A percentile compares a stretch with the other conserved stretches of the same genome.
These are phyloP conservation scores for Temnopleurus reevesii DNA, from an alignment of 53 echinoderm and acorn worm species.

Conservation along the genomic window DNA sequence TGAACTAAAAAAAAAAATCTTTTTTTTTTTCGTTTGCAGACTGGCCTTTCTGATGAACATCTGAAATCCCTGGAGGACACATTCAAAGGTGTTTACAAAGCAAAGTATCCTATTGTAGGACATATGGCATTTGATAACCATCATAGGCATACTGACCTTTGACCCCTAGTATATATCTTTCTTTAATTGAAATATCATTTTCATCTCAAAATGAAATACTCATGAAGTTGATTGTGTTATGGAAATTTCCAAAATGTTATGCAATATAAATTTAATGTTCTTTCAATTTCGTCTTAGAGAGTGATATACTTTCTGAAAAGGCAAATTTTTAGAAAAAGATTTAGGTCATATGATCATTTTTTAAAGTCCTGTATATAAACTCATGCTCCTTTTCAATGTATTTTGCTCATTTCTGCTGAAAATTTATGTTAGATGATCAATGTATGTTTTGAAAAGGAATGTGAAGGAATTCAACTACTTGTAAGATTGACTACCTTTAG, in stretches of 20 bases:
- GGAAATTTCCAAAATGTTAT: not conserved
- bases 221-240: not conserved
- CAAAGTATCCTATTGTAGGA: conserved; percentile 87
- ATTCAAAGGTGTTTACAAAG: conserved; percentile 78
- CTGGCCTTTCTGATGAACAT: conserved; percentile 77
- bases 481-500: too few relatives aligned
- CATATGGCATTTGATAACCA: conserved; percentile 76
- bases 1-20: not conserved
- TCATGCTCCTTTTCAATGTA: too few relatives aligned
- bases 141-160: conserved; percentile 49
- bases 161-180: too few relatives aligned
- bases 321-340: too few relatives aligned
- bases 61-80: conserved; percentile 72
- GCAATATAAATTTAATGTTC: not conserved
- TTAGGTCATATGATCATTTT: too few relatives aligned
- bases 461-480: too few relatives aligned
- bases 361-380: too few relatives aligned
- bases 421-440: too few relatives aligned
- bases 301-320: too few relatives aligned
- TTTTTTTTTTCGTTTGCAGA: conserved; percentile 58
- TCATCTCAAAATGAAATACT: not conserved
- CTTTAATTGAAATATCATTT: not conserved
- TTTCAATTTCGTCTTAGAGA: too few relatives aligned
- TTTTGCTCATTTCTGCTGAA: too few relatives aligned
- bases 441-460: too few relatives aligned